phyloP scores from a whole-genome alignment of 2,113 vertebrate species.

The Megaceryle torquata region DNA sequence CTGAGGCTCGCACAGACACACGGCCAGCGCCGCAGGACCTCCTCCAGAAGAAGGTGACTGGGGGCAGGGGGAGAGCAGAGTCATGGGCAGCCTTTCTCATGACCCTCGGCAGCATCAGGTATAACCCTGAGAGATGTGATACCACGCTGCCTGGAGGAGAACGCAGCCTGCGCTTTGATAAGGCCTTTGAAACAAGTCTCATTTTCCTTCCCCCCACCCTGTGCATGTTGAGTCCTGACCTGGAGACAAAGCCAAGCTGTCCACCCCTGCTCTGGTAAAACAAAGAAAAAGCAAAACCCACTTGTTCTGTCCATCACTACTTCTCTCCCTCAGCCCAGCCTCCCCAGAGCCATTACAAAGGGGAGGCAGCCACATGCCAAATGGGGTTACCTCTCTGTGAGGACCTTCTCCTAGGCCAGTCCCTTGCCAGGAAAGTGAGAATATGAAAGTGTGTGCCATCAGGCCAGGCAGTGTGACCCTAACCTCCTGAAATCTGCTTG shows the following conservation, averaged over 20 bases:
- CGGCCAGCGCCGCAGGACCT: constrained; percentile 5
- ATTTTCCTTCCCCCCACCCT: neutral
- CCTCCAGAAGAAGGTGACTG: neutral
- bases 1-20: neutral
- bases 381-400: rapidly evolving
- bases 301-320: neutral
- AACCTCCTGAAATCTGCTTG: neutral
- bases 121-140: neutral
- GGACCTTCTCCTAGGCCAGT: neutral
- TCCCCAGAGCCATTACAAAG: neutral
- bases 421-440: neutral
- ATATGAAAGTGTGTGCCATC: neutral
- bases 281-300: neutral
- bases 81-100: neutral
- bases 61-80: neutral
- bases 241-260: neutral
- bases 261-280: neutral
- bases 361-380: neutral
- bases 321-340: neutral
- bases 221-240: neutral
- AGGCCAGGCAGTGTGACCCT: too few species aligned
- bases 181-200: neutral
- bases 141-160: neutral
- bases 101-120: neutral
- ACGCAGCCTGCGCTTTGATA: neutral